Base-by-base conservation (phyloP, 2,888 invertebrate genomes). In the Atrina japonica region DNA sequence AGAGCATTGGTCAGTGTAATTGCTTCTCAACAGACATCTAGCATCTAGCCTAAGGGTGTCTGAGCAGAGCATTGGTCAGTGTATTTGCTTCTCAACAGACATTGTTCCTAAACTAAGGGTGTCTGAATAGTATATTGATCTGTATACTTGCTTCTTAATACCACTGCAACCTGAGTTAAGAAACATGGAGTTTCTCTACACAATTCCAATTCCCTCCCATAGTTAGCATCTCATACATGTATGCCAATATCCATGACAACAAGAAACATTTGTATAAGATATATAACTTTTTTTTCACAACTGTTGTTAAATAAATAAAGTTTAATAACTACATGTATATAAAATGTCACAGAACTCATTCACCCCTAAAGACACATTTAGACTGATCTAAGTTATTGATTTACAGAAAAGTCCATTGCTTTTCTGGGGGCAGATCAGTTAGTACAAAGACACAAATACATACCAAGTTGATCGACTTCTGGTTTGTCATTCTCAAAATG, bases 401-500 rank as follows among this genome's bases (percentile, higher is more conserved):
- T n/a, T n/a, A n/a, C n/a, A n/a, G n/a, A n/a, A n/a, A n/a, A n/a
- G n/a, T n/a, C n/a, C n/a, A n/a, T n/a, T n/a, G n/a, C n/a, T n/a
- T n/a, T n/a, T n/a, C n/a, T n/a, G n/a, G 18, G 16, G n/a, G n/a
- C n/a, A n/a, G 16, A n/a, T 16, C 45, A 43, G 25, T 14, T 14
- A 50, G 14, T 6, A 21, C 16, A 50, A 11, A 50, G 14, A n/a
- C 21, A 50, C 6, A 18, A 3, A 47, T 21, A 74, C 75, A 65
- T 68, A 80, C 81, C 70, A 27, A 80, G 76, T 63, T 87, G 86
- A 61, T 87, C 87, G 14, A 81, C 84, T 60, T 87, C 87, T 18
- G 87, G 86, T 56, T 83, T 78, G 52, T 86, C 86, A 60, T 59
- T 79, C 53, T 70, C 69, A 35, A 47, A 61, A 40, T 47, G 47